Percentiles rank a stretch among this genome's conserved stretches.
phyloP scores from a whole-genome alignment of 2,113 vertebrate species.

The Euleptes europaea region DNA sequence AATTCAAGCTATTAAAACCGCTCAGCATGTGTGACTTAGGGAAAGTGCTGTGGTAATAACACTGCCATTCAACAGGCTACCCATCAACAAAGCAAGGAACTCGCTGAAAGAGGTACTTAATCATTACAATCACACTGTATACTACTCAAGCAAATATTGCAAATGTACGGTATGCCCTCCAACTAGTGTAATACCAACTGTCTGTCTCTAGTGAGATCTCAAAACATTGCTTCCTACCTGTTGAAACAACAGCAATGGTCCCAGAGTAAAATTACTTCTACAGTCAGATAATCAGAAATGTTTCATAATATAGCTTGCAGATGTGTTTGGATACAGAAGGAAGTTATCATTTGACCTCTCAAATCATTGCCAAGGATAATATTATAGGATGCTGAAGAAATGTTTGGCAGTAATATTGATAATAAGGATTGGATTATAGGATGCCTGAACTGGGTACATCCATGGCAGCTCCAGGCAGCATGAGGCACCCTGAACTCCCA shows the following conservation, averaged over 20 bases:
- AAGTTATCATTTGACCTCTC: neutral
- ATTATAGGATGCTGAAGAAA: neutral
- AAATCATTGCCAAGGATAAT: neutral
- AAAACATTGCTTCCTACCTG: neutral
- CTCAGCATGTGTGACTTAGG: neutral
- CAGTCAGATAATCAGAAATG: neutral
- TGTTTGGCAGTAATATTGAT: neutral
- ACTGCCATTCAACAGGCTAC: accelerated
- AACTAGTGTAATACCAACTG: neutral
- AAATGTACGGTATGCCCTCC: neutral
- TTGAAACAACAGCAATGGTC: neutral
- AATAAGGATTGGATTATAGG: too few relatives aligned
- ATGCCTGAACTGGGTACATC: too few relatives aligned
- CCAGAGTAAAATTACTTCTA: neutral
- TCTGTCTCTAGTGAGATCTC: neutral
- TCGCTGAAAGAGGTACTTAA: neutral
- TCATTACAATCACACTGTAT: neutral
- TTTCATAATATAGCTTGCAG: neutral
- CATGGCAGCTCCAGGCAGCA: too few relatives aligned
- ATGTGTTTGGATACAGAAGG: neutral
- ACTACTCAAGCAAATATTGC: neutral
- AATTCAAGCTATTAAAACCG: neutral
- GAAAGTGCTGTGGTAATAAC: neutral
- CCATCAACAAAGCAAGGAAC: neutral
- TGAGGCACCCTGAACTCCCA: too few relatives aligned